phyloP scores from a whole-genome alignment of 2,797 vertebrate genomes.

The Poliocrania exsul region DNA sequence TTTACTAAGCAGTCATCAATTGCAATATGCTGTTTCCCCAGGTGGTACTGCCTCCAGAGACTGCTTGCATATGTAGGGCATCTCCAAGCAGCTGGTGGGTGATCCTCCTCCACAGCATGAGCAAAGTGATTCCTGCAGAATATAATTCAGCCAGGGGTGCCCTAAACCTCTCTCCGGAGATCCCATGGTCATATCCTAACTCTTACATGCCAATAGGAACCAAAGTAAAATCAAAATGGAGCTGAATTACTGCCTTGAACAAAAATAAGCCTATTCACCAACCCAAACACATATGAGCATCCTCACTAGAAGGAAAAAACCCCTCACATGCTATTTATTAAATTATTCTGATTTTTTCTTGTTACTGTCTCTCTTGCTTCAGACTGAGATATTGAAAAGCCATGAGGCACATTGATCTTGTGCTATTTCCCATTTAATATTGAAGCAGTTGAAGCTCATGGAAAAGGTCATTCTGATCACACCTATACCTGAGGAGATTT shows the following conservation, averaged over 20 bases:
- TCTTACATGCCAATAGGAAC: background rate
- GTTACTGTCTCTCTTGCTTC: slow-evolving; percentile 24
- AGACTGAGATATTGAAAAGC: slow-evolving; percentile 13
- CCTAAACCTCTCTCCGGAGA: background rate
- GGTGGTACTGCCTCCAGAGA: background rate
- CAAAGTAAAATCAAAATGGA: background rate
- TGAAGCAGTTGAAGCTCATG: slow-evolving; percentile 1
- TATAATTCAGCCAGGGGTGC: background rate
- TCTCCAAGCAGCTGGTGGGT: background rate
- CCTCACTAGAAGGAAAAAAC: background rate
- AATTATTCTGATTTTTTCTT: slow-evolving; percentile 44
- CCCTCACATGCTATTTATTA: background rate
- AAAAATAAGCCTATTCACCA: background rate
- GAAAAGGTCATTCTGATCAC: slow-evolving; percentile 33
- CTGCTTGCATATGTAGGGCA: background rate
- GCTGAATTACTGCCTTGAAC: background rate
- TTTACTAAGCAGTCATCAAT: background rate
- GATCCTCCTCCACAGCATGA: accelerated
- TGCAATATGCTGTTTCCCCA: background rate
- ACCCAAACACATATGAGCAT: background rate
- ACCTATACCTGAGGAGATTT: slow-evolving; percentile 2
- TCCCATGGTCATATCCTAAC: background rate
- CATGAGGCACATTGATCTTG: background rate
- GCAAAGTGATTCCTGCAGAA: background rate
- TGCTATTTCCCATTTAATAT: slow-evolving; percentile 17